A percentile compares a stretch with the other conserved stretches of the same genome.
Evolutionary conservation across 2,888 invertebrate genomes (phyloP).

Genomic region (Orchesella flavescens): DNA sequence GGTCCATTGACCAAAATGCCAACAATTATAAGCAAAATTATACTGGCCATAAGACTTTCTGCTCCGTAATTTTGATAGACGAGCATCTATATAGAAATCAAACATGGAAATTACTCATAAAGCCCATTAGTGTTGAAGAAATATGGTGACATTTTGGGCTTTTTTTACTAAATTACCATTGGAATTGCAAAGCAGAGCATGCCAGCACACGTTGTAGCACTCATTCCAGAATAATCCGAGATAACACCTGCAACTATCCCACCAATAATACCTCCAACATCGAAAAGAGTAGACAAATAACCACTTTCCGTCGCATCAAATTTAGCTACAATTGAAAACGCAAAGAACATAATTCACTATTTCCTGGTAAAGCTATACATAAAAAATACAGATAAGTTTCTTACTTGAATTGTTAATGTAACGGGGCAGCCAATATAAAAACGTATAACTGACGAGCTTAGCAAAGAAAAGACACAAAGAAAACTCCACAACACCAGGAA

Average conservation of each 20-base stretch:
- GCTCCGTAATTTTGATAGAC: slow-evolving; percentile 85
- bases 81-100: slow-evolving; percentile 80
- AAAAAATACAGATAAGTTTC: slow-evolving; percentile 74
- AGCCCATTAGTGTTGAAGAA: background rate
- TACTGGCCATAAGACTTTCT: slow-evolving; percentile 78
- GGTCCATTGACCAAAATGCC: slow-evolving; percentile 95
- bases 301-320: slow-evolving; percentile 83
- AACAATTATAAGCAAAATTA: slow-evolving; percentile 81
- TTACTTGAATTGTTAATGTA: slow-evolving; percentile 90
- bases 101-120: slow-evolving; percentile 63
- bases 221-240: slow-evolving; percentile 87
- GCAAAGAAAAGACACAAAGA: slow-evolving; percentile 95
- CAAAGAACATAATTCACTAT: background rate
- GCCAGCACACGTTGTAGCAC: slow-evolving; percentile 88
- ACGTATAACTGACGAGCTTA: slow-evolving; percentile 96
- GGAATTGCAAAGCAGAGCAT: slow-evolving; percentile 89
- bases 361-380: too few relatives aligned
- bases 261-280: slow-evolving; percentile 92
- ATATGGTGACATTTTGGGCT: background rate
- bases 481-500: slow-evolving; percentile 95
- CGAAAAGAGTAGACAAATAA: slow-evolving; percentile 86
- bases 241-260: slow-evolving; percentile 90
- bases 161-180: slow-evolving; percentile 82
- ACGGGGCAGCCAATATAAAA: slow-evolving; percentile 95
- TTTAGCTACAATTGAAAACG: slow-evolving; percentile 77